These are phyloP conservation scores for Thecophora atra DNA, from an alignment of 2,888 invertebrate species.

Conservation along the genomic window DNA sequence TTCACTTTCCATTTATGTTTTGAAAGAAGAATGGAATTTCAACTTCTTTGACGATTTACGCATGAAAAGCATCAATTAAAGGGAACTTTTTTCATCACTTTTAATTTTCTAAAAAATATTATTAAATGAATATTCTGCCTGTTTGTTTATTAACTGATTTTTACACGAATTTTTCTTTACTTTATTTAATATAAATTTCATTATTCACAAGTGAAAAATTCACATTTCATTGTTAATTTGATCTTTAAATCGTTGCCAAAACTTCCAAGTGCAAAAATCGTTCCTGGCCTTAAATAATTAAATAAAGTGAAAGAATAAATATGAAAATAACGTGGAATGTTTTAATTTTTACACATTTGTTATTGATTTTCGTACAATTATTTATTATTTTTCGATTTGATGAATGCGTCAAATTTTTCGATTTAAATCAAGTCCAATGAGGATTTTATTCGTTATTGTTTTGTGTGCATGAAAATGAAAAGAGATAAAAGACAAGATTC, in stretches of 20 bases:
- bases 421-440: not conserved
- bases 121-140: no score
- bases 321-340: slow-evolving; percentile 45
- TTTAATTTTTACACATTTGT: slow-evolving; percentile 43
- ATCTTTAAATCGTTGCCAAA: slow-evolving; percentile 48
- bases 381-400: no score
- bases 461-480: not conserved
- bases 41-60: no score
- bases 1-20: no score
- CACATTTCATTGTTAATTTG: no score
- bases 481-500: slow-evolving; percentile 18
- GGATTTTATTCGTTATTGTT: not conserved
- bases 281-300: slow-evolving; percentile 47
- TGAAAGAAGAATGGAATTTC: no score
- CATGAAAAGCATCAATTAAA: not conserved
- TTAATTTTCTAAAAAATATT: no score
- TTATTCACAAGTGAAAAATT: no score
- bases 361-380: no score
- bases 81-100: not conserved
- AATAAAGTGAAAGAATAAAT: slow-evolving; percentile 28
- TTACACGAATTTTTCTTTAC: not conserved
- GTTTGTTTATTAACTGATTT: not conserved
- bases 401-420: slow-evolving; percentile 11
- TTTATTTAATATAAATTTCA: not conserved
- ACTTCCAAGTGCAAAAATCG: slow-evolving; percentile 54